Evolutionary conservation across 1,140 invertebrate genomes (phyloP), one percentile per base, ranked within the genome.

Genomic region (Tetramorium alpestre): DNA sequence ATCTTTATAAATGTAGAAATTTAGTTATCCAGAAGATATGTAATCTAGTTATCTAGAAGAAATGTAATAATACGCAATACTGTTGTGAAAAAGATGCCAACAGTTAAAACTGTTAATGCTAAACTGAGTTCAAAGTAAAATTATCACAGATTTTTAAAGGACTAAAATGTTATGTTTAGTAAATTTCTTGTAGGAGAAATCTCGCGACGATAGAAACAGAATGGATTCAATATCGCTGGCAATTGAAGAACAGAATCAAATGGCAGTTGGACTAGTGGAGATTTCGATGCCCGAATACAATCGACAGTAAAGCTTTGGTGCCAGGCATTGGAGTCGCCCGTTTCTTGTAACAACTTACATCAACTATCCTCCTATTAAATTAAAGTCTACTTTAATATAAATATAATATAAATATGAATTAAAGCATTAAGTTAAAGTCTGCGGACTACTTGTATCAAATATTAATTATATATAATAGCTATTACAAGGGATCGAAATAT

Each of bases 201-300:
- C 7, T 69, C 47, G 10, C 4, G 4, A 33, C 3, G 47, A 54
- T 7, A 47, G 11, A 16, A 18, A 54, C 33, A 18, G 25, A 54
- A 41, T 8, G 10, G 10, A 11, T 4, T 25, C n/a, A 41, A 38
- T 33, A 22, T 56, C 33, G 33, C 16, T 56, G 38, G 28, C 51
- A 28, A 56, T 44, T 28, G 16, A 44, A 70, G 4, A 69, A 70
- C 11, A 69, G 22, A 69, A 11, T 25, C 22, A 70, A 69, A 38
- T 81, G 49, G 22, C 64, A 81, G 16, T 47, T 56, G 54, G 10
- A 81, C 44, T 58, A 76, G 22, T 38, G 90, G 90, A 87, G 90
- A 91, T 87, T 91, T 91, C 90, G 87, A 91, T 67, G 90, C 90
- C 84, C 41, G 87, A 82, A 11, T 76, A 28, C n/a, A 76, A 76